Evolutionary conservation across 2,888 invertebrate species (phyloP), one percentile per base, ranked within the genome.

Genomic region (Anthophora plumipes): DNA sequence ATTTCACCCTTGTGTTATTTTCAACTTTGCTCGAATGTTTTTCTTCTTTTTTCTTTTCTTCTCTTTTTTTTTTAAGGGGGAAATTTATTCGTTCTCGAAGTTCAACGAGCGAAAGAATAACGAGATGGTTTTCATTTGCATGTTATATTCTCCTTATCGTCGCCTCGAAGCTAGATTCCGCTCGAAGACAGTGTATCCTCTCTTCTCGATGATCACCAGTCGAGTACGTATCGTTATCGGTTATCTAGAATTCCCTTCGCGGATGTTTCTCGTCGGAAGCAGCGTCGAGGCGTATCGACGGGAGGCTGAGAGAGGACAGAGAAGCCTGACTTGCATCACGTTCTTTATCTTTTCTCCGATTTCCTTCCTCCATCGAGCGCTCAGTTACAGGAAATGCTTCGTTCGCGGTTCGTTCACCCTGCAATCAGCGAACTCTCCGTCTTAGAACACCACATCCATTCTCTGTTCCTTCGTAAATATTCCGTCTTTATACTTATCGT

Each of bases 211-310:
- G 76, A 79, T 85, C 80, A 77, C 68, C 76, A 63, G 61, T 63
- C 68, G 66, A 57, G 48, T 25, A 22, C 37, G 46, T 84, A 79
- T 85, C 82, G 85, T 85, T 87, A 83, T 84, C 82, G 87, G 83
- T 78, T 79, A 79, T 72, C 80, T 78, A 73, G 72, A 82, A 70
- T 75, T 81, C 80, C 52, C 73, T 69, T n/a, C 70, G 81, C 69
- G 54, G 25, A 63, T 66, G 63, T 76, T 60, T 63, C 80, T 52
- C 68, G 41, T 59, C 43, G 25, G 22, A 77, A 80, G 20, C 50
- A 37, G 69, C 59, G 52, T 61, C 69, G 69, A 25, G 43, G 43
- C 11, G 50, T 43, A 46, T 39, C 25, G 54, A 55, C 41, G 25
- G n/a, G 41, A 55, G 22, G 41, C 46, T 52, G 41, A n/a, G n/a